Evolutionary conservation across 2,888 invertebrate genomes (phyloP), one percentile per base, ranked within the genome.

Genomic region (Mechanitis mazaeus): DNA sequence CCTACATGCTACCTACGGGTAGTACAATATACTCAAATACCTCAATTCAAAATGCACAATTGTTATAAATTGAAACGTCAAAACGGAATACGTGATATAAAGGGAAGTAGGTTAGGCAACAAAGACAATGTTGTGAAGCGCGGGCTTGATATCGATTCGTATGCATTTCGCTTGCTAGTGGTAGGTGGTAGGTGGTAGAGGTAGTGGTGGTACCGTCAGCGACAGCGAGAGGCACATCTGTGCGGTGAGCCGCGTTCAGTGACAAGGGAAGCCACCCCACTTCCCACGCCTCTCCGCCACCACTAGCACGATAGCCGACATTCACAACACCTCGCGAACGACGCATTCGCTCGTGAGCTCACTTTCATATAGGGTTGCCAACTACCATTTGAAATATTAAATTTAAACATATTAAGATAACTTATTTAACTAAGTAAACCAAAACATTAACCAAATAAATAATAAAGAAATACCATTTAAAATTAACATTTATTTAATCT

Each of bases 241-340:
- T 84, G 85, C 82, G 83, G 84, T 80, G 79, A 71, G 78, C 82
- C 83, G 78, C 80, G 81, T 79, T 80, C 85, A 83, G 73, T 74
- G 74, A 73, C 71, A 72, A 71, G 70, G 72, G 71, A 59, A 68
- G 71, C 57, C 62, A 67, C 67, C 68, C 67, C 71, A 61, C 67
- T 66, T 63, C 62, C 67, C 53, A 65, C 64, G 57, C 56, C 69
- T 58, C 60, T 54, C 56, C 71, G 69, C 65, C 75, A 75, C 66
- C 76, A 69, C 76, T 77, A 79, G 78, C 79, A 78, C 85, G 84
- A 83, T 85, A 85, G 80, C 84, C 83, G 84, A 84, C 87, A 84
- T 83, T 85, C 83, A 81, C 83, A 82, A 89, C 89, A 89, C 88
- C 87, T 88, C 85, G 81, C 83, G 78, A 83, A 79, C 81, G 80